These are phyloP conservation scores for Hydrochoerus hydrochaeris DNA, from an alignment of 2,113 vertebrate genomes.

Conservation along the genomic window DNA sequence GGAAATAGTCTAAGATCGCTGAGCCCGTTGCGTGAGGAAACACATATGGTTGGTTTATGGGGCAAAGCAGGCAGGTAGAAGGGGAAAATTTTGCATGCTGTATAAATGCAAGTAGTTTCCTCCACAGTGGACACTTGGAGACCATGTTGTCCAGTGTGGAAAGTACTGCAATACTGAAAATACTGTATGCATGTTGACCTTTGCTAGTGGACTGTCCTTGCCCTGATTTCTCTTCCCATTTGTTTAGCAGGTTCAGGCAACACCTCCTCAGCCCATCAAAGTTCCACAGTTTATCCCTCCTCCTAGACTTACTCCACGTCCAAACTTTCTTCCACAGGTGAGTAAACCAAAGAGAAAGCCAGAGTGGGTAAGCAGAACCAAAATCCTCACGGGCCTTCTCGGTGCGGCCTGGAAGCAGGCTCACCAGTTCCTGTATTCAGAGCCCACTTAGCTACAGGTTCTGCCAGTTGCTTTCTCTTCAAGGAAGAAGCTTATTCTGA, in stretches of 20 bases:
- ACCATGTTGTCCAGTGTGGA: not conserved
- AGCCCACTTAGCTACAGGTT: not conserved
- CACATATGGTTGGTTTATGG: not conserved
- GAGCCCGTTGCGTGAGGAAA: slow-evolving; percentile 9
- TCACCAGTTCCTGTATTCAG: not conserved
- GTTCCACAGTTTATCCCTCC: slow-evolving; percentile 99
- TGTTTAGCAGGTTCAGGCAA: slow-evolving; percentile 96
- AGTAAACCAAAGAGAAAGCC: slow-evolving; percentile 79
- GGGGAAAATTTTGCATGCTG: slow-evolving; percentile 16
- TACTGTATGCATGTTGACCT: slow-evolving; percentile 47
- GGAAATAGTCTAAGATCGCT: slow-evolving; percentile 53
- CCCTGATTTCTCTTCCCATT: slow-evolving; percentile 74
- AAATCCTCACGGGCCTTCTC: not conserved
- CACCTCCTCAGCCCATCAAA: slow-evolving; percentile 97
- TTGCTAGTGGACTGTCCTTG: slow-evolving; percentile 44
- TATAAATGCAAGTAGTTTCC: slow-evolving; percentile 30
- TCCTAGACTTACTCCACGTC: slow-evolving; percentile 98
- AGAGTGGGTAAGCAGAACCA: not conserved
- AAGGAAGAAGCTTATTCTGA: not conserved
- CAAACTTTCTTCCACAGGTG: slow-evolving; percentile 98
- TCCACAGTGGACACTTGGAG: slow-evolving; percentile 6
- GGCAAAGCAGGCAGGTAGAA: not conserved
- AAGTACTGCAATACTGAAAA: slow-evolving; percentile 5
- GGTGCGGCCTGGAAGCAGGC: not conserved
- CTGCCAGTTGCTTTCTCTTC: not conserved